Evolutionary conservation across 2,888 invertebrate genomes (phyloP).

Genomic region (Graphium colonna): DNA sequence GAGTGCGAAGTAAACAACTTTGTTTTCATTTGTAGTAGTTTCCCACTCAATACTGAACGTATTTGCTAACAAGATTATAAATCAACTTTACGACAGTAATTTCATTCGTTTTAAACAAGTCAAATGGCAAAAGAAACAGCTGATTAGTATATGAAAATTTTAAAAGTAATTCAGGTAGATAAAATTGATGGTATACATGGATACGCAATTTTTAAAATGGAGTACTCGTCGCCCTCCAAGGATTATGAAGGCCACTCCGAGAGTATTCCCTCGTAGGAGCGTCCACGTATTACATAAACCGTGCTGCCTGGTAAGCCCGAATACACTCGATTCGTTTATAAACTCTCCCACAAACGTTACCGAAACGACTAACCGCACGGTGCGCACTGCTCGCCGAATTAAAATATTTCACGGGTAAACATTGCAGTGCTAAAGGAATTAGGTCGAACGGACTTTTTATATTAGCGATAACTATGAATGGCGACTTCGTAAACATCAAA

Average conservation of each 20-base stretch:
- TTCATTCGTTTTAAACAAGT: no score
- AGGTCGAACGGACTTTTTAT: no score
- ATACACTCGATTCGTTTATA: conserved; percentile 43
- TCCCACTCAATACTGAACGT: no score
- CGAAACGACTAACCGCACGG: background rate
- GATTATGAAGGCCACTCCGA: conserved; percentile 42
- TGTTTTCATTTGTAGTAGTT: conserved; percentile 37
- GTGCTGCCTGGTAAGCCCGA: conserved; percentile 58
- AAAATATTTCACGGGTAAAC: conserved; percentile 18
- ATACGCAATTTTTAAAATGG: conserved; percentile 64
- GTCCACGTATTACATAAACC: no score
- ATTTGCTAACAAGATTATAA: no score
- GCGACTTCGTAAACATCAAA: no score
- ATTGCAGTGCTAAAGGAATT: conserved; percentile 10
- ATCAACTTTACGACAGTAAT: no score
- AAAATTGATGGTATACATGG: conserved; percentile 41
- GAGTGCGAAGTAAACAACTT: conserved; percentile 43
- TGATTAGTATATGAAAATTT: no score
- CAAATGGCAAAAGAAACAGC: no score
- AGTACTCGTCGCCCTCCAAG: conserved; percentile 40
- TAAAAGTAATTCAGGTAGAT: conserved; percentile 23
- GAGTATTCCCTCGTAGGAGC: no score
- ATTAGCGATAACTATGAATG: no score
- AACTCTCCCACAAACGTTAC: conserved; percentile 28
- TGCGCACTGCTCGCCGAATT: conserved; percentile 3